Evolutionary conservation across 2,888 invertebrate genomes (phyloP).

Genomic region (Hetaerina titia): DNA sequence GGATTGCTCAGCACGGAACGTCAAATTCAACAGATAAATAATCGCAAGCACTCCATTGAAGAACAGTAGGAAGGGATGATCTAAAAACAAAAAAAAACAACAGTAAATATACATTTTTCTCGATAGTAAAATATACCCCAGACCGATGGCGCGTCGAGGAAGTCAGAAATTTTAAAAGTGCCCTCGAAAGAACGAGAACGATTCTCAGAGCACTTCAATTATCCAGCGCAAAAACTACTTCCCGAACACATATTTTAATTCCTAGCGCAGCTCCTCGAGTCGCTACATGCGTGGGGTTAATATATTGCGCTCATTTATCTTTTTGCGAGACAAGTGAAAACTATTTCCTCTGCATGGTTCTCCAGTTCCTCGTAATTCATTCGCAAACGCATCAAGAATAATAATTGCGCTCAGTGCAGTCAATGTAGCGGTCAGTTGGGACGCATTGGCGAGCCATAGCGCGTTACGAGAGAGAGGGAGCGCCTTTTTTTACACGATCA

Average conservation of each 20-base stretch:
- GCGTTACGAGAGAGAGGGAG: not conserved
- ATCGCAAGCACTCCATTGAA: not conserved
- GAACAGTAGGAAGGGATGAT: not conserved
- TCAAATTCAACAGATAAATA: not conserved
- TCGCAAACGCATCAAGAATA: conserved; percentile 35
- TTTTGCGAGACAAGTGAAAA: not conserved
- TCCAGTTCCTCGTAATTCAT: not conserved
- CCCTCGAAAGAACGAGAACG: not conserved
- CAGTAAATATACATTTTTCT: not conserved
- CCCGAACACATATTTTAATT: not conserved
- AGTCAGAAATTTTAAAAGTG: not conserved
- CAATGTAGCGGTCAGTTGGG: conserved; percentile 14
- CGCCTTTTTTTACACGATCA: not conserved
- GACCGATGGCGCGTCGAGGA: not conserved
- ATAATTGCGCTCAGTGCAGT: conserved; percentile 31
- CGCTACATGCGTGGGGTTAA: conserved; percentile 9
- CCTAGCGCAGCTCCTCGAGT: not conserved
- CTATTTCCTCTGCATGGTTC: conserved; percentile 8
- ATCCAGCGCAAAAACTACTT: not conserved
- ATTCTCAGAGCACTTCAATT: not conserved
- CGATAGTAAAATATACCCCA: not conserved
- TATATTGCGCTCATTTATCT: conserved; percentile 27
- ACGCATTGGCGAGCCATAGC: not conserved
- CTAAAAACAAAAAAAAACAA: not conserved
- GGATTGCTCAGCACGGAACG: not conserved